Percentiles rank a stretch among this genome's conserved stretches.
These are phyloP conservation scores for Baryphthengus martii DNA, from an alignment of 2,113 vertebrate genomes.

Conservation along the genomic window DNA sequence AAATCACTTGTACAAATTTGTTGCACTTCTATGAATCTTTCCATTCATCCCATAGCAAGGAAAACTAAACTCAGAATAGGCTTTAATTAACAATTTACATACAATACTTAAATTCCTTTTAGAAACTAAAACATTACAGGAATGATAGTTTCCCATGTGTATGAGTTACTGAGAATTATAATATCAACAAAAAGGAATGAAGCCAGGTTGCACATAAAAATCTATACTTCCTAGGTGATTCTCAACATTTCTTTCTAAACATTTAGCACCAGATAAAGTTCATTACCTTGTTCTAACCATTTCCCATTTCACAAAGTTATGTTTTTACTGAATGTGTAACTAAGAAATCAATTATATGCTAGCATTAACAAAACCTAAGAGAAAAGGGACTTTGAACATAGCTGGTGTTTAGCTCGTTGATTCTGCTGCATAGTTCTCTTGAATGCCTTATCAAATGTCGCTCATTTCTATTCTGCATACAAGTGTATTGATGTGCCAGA, in stretches of 20 bases:
- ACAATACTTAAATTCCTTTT: background rate
- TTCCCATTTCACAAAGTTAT: background rate
- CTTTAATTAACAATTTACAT: background rate
- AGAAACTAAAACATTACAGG: background rate
- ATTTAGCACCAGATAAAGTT: background rate
- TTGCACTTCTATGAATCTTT: background rate
- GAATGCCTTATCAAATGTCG: background rate
- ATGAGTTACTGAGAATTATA: background rate
- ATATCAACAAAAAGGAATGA: background rate
- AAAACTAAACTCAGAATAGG: background rate
- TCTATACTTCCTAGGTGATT: background rate
- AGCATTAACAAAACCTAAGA: constrained; percentile 28
- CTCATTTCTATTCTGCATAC: background rate
- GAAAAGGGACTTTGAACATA: background rate
- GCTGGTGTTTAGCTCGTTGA: background rate
- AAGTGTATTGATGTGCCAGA: constrained; percentile 2
- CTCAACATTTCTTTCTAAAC: background rate
- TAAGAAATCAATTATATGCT: constrained; percentile 18
- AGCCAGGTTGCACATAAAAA: background rate
- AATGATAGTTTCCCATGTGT: background rate
- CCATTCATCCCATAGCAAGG: background rate
- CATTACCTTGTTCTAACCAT: background rate
- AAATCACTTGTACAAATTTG: background rate
- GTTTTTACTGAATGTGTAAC: background rate
- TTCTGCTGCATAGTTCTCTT: background rate